Conservation (phyloP, 2,113 vertebrate genomes). For the Tenrec ecaudatus region DNA sequence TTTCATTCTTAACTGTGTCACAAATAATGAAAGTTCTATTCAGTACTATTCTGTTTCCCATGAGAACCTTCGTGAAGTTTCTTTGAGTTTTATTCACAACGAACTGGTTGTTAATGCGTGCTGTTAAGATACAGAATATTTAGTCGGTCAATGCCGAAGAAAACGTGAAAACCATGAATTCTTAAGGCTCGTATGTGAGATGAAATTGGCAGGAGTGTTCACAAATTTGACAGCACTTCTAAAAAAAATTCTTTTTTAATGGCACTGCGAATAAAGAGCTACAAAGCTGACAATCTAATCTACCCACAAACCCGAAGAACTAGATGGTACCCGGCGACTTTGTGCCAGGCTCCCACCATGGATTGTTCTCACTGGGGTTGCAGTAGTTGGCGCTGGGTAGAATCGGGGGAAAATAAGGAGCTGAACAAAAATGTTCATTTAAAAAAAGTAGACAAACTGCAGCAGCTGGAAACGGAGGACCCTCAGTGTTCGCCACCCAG, state of each 20-base stretch:
- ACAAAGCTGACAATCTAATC: background rate
- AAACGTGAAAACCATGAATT: background rate
- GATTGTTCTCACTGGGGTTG: too few relatives aligned
- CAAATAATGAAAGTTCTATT: background rate
- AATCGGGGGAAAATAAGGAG: too few relatives aligned
- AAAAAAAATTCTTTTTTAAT: background rate
- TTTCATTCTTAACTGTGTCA: slow-evolving; percentile 7
- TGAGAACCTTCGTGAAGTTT: background rate
- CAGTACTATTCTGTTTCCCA: background rate
- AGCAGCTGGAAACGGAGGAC: too few relatives aligned
- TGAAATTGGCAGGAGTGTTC: slow-evolving; percentile 31
- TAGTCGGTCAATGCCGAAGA: background rate
- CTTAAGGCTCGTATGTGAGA: slow-evolving; percentile 28
- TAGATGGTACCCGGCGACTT: too few relatives aligned
- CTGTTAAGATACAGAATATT: background rate
- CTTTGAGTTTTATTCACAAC: background rate
- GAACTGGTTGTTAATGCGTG: background rate
- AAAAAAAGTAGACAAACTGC: too few relatives aligned
- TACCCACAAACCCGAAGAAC: too few relatives aligned
- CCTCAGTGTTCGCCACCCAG: too few relatives aligned
- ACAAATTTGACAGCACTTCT: slow-evolving; percentile 17
- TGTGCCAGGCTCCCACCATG: too few relatives aligned
- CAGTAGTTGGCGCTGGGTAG: too few relatives aligned
- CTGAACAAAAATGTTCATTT: too few relatives aligned
- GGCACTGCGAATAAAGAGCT: slow-evolving; percentile 2